These are phyloP conservation scores for Pomacea canaliculata DNA, from an alignment of 2,888 invertebrate species.

Conservation along the genomic window DNA sequence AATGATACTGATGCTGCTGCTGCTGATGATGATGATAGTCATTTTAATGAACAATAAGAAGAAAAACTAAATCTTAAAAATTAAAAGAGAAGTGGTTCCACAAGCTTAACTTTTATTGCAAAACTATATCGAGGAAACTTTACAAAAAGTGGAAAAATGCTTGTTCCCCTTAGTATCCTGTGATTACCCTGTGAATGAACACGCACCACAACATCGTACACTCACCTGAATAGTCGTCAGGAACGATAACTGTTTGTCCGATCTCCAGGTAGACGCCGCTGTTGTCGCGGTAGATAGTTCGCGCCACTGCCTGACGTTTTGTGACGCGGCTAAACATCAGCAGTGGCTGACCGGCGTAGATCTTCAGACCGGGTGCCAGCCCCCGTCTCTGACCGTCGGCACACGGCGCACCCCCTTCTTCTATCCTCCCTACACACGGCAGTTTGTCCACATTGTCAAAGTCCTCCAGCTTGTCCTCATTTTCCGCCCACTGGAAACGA, in stretches of 20 bases:
- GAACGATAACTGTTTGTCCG: conserved; percentile 58
- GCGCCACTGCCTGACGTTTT: conserved; percentile 45
- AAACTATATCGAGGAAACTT: too few relatives aligned
- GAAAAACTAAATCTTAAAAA: too few relatives aligned
- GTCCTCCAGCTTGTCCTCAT: conserved; percentile 24
- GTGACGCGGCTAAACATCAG: conserved; percentile 39
- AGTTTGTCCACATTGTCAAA: conserved; percentile 35
- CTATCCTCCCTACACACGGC: conserved; percentile 38
- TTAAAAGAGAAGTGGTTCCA: too few relatives aligned
- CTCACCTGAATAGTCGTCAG: conserved; percentile 43
- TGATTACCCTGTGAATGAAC: too few relatives aligned
- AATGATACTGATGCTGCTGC: too few relatives aligned
- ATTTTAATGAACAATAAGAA: too few relatives aligned
- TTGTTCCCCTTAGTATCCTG: too few relatives aligned
- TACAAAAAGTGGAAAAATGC: too few relatives aligned
- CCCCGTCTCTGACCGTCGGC: conserved; percentile 9
- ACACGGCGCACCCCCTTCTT: conserved; percentile 9
- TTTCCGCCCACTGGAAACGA: conserved; percentile 37
- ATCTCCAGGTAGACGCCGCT: conserved; percentile 56
- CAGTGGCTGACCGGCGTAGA: conserved; percentile 51
- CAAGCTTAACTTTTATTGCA: too few relatives aligned
- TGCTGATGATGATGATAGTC: too few relatives aligned
- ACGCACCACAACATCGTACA: neutral
- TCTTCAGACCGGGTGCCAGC: conserved; percentile 42
- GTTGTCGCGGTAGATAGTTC: conserved; percentile 55